Evolutionary conservation across 2,113 vertebrate species (phyloP).

Genomic region (Grammomys dolichurus): DNA sequence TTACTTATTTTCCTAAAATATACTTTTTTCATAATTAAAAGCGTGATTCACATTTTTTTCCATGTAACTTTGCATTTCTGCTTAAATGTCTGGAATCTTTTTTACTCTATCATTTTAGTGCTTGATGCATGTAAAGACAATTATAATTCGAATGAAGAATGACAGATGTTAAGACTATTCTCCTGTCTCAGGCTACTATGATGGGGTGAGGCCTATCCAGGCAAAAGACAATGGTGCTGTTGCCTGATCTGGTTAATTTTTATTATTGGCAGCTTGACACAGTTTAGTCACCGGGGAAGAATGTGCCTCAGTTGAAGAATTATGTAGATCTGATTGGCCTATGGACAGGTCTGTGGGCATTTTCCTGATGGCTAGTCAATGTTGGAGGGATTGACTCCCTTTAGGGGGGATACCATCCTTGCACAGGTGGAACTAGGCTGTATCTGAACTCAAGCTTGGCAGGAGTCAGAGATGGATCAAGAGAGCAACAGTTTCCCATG

Average conservation of each 20-base stretch:
- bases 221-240: neutral
- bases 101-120: neutral
- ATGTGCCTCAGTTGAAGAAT: neutral
- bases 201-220: neutral
- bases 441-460: no score
- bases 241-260: neutral
- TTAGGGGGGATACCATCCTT: neutral
- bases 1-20: conserved; percentile 2
- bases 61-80: neutral
- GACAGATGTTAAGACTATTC: neutral
- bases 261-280: neutral
- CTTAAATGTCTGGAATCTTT: neutral
- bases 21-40: neutral
- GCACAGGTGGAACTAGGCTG: neutral
- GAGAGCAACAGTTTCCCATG: neutral
- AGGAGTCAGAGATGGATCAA: neutral
- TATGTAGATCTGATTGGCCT: neutral
- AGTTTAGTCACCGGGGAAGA: neutral
- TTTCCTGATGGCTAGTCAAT: neutral
- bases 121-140: neutral
- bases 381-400: neutral
- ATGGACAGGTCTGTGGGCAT: neutral
- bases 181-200: neutral
- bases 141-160: neutral
- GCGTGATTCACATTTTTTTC: neutral